Evolutionary conservation across 2,888 invertebrate genomes (phyloP).

Genomic region (Amphiduros pacificus): DNA sequence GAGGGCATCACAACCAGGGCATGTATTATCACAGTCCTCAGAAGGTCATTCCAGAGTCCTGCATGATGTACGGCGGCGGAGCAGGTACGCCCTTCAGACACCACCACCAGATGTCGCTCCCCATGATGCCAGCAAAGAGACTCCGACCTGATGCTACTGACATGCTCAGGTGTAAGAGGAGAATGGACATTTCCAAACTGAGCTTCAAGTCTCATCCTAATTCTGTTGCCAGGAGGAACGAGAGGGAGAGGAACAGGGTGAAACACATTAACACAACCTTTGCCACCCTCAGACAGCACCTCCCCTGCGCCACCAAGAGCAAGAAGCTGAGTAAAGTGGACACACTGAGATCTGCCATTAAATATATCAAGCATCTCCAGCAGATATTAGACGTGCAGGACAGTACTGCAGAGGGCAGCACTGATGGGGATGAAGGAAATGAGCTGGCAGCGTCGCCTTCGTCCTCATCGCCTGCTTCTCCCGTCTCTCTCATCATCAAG

Average conservation of each 20-base stretch:
- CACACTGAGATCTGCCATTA: conserved; percentile 5
- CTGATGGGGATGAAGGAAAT: not conserved
- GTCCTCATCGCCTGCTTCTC: no score
- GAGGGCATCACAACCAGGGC: no score
- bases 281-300: conserved; percentile 10
- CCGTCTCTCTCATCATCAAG: no score
- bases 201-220: conserved; percentile 10
- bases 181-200: conserved; percentile 6
- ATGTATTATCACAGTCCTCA: no score
- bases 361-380: conserved; percentile 16
- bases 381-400: conserved; percentile 12
- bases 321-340: conserved; percentile 20
- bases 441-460: no score
- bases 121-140: not conserved
- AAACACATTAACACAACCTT: conserved; percentile 17
- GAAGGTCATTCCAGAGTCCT: no score
- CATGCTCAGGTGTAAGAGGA: conserved; percentile 4
- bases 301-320: conserved; percentile 10
- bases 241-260: conserved; percentile 13
- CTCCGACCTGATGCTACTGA: not conserved
- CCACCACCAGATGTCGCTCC: not conserved
- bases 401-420: not conserved
- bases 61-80: not conserved
- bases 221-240: conserved; percentile 11
- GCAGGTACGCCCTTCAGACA: no score